Evolutionary conservation across 2,797 vertebrate species (phyloP), one percentile per base, ranked within the genome.

Genomic region (Poeciliopsis turneri): DNA sequence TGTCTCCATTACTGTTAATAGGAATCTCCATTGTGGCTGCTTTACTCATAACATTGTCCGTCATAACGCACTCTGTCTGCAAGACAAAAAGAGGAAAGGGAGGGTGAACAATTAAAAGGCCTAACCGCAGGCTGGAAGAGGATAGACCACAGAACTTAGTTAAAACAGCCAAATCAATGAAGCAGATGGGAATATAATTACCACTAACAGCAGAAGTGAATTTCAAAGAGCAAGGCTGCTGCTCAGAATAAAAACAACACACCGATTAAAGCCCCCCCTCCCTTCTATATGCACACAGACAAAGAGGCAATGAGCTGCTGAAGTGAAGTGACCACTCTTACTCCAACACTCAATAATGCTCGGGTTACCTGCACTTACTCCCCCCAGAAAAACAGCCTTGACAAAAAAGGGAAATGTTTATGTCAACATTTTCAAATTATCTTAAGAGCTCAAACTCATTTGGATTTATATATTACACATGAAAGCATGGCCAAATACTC

Each of bases 11-110:
- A 91, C 97, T 97, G 81, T 97, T 97, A 92, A 99, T 98, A 47
- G 98, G 97, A 91, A 99, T 99, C 92, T 99, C 98, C 97, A 99
- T 98, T 43, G 98, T 99, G 82, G 98, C 98, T 0, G 98, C 97
- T 94, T 99, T 99, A 92, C 97, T 97, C 96, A 99, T 95, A 79
- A 98, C 95, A 92, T 97, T 96, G 85, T 99, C 98, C 18, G 97
- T 96, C 98, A 99, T 98, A 84, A 91, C 96, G 93, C 86, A 94
- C 90, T 82, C 28, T 49, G 53, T 84, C 94, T 96, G 86, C 16
- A 30, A 53, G 33, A 74, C 2, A 76, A 74, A 16, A 5, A 72
- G 4, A 43, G 18, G 18, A 57, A 55, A 36, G 2, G 64, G 9
- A 30, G 30, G 41, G 57, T 70, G 68, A 51, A 57, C 36, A 51